A percentile compares a stretch with the other conserved stretches of the same genome.
Evolutionary conservation across 2,888 invertebrate genomes (phyloP).

Genomic region (Philonicus albiceps): DNA sequence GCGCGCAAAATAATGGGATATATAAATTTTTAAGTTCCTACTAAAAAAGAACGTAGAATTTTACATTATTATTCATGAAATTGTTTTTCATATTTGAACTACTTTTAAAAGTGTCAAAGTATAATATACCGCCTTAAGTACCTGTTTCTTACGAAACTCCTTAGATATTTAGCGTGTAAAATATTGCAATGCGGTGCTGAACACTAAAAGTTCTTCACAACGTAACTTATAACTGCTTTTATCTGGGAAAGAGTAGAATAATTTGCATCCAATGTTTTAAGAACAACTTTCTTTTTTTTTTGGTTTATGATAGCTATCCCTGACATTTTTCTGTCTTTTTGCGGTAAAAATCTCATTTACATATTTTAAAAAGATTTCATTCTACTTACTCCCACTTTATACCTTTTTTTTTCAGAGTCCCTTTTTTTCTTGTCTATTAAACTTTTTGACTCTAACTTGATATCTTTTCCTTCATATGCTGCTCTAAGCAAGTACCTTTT

Average conservation of each 20-base stretch:
- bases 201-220: neutral
- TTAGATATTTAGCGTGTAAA: neutral
- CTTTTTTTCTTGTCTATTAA: neutral
- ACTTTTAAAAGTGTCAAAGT: neutral
- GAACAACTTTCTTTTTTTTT: neutral
- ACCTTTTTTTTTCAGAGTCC: neutral
- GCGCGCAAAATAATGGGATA: too few species aligned
- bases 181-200: neutral
- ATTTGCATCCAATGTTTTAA: neutral
- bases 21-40: too few species aligned
- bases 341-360: neutral
- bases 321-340: neutral
- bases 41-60: too few species aligned
- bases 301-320: neutral
- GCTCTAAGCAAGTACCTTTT: neutral
- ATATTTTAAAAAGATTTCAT: neutral
- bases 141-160: neutral
- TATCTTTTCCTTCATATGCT: neutral
- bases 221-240: neutral
- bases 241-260: neutral
- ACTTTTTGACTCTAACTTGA: neutral
- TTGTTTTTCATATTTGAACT: neutral
- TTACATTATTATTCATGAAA: neutral
- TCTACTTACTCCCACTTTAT: neutral
- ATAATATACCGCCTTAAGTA: neutral